Percentiles rank a stretch among this genome's conserved stretches.
phyloP scores from a whole-genome alignment of 2,888 invertebrate species.

The Glyphotaelius pellucidus region DNA sequence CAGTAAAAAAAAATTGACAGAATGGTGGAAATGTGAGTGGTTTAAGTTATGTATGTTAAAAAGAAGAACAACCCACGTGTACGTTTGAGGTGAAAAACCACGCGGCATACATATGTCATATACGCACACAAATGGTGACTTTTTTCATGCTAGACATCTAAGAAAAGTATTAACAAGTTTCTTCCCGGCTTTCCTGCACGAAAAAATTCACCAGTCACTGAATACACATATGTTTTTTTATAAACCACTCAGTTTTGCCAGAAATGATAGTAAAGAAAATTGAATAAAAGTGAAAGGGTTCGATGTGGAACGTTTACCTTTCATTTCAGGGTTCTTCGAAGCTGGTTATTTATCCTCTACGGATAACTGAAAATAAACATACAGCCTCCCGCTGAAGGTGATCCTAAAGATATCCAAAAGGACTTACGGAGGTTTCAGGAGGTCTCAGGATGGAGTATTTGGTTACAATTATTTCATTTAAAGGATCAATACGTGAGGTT shows the following conservation, averaged over 20 bases:
- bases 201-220: neutral
- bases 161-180: neutral
- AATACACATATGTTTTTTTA: neutral
- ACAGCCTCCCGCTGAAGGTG: neutral
- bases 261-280: conserved; percentile 10
- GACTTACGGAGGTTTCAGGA: neutral
- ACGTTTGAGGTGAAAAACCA: neutral
- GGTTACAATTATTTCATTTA: conserved; percentile 12
- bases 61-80: too few relatives aligned
- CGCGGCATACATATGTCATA: neutral
- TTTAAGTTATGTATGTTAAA: too few relatives aligned
- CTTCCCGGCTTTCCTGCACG: neutral
- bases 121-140: neutral
- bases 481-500: neutral
- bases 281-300: conserved; percentile 8
- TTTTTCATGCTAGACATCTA: neutral
- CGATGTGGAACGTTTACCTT: neutral
- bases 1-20: too few relatives aligned
- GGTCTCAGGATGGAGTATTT: conserved; percentile 7
- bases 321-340: neutral
- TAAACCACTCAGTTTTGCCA: neutral
- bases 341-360: conserved; percentile 13
- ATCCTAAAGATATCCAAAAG: neutral
- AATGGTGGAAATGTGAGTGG: too few relatives aligned
- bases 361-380: conserved; percentile 18